Evolutionary conservation across 2,888 invertebrate genomes (phyloP).

Genomic region (Dynastes maya): DNA sequence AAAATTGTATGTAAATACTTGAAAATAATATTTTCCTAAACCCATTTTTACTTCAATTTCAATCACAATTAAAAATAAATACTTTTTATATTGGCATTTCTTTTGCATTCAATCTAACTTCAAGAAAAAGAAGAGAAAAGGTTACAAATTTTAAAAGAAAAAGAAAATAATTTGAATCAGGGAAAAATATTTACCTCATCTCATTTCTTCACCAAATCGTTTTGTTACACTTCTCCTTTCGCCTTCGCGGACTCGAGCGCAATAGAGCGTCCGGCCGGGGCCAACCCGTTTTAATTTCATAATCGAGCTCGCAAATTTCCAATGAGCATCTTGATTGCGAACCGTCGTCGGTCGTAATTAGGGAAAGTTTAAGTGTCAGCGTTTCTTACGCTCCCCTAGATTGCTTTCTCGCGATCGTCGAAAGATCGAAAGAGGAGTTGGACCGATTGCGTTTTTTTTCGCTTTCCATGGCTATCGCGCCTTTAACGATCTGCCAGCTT

Average conservation of each 20-base stretch:
- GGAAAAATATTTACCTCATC: too few species aligned
- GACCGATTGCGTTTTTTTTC: neutral
- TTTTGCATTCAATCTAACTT: too few species aligned
- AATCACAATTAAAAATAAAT: too few species aligned
- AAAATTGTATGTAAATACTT: too few species aligned
- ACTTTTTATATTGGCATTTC: too few species aligned
- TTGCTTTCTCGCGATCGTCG: neutral
- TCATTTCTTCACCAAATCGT: too few species aligned
- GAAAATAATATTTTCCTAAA: too few species aligned
- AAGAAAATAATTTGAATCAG: too few species aligned
- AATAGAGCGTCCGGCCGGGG: neutral
- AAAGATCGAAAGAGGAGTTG: neutral
- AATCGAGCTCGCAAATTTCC: neutral
- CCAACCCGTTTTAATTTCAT: conserved; percentile 15
- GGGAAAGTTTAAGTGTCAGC: conserved; percentile 13
- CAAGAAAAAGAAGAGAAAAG: too few species aligned
- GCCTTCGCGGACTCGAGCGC: neutral
- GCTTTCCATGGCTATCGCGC: neutral
- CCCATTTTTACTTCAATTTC: too few species aligned
- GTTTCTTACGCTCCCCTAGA: conserved; percentile 8
- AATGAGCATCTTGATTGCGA: conserved; percentile 15
- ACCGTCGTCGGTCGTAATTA: conserved; percentile 20
- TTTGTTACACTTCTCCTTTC: too few species aligned
- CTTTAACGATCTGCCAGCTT: neutral
- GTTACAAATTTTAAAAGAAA: too few species aligned